A percentile compares a stretch with the other conserved stretches of the same genome.
phyloP scores from a whole-genome alignment of 2,888 invertebrate species.

The Andrena trimmerana region DNA sequence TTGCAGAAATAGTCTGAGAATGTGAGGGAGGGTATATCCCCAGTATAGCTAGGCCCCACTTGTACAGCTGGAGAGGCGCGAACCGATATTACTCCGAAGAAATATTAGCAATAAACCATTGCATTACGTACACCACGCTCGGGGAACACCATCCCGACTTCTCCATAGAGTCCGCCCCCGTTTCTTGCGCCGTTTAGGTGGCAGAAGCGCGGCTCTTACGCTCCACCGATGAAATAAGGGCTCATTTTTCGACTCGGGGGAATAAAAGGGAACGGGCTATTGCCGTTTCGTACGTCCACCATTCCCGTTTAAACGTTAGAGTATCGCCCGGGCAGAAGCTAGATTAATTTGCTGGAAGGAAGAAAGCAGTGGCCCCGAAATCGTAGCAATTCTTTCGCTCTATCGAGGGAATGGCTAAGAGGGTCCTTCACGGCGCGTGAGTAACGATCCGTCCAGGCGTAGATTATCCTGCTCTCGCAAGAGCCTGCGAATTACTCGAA shows the following conservation, averaged over 20 bases:
- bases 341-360: slow-evolving; percentile 67
- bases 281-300: slow-evolving; percentile 65
- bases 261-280: slow-evolving; percentile 67
- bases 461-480: slow-evolving; percentile 22
- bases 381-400: slow-evolving; percentile 41
- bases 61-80: slow-evolving; percentile 43
- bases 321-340: slow-evolving; percentile 60
- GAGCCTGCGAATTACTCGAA: slow-evolving; percentile 9
- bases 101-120: slow-evolving; percentile 73
- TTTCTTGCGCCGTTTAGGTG: slow-evolving; percentile 66
- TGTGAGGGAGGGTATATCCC: slow-evolving; percentile 36
- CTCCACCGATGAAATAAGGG: slow-evolving; percentile 71
- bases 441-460: slow-evolving; percentile 35
- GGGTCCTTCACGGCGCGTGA: slow-evolving; percentile 29
- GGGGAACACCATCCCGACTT: slow-evolving; percentile 27
- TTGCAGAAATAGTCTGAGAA: slow-evolving; percentile 31
- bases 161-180: slow-evolving; percentile 50
- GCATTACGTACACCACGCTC: slow-evolving; percentile 59
- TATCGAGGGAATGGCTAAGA: slow-evolving; percentile 27
- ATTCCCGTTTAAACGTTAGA: slow-evolving; percentile 47
- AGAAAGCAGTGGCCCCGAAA: slow-evolving; percentile 47
- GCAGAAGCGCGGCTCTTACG: slow-evolving; percentile 65
- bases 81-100: slow-evolving; percentile 69
- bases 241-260: slow-evolving; percentile 69
- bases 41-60: slow-evolving; percentile 33